These are phyloP conservation scores for Thamnophis sirtalis DNA, from an alignment of 2,113 vertebrate species.

Conservation along the genomic window DNA sequence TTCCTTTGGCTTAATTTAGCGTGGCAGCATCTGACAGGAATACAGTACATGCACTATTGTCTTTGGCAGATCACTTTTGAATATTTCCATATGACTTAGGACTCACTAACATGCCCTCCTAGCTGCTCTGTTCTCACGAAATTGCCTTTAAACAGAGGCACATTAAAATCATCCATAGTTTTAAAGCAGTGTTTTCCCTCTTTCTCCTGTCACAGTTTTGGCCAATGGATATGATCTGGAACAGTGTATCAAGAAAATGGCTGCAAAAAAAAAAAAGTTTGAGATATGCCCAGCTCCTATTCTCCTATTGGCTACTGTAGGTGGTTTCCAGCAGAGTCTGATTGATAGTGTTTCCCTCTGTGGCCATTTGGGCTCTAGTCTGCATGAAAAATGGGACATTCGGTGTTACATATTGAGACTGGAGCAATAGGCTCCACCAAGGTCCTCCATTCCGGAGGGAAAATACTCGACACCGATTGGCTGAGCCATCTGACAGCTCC, in stretches of 20 bases:
- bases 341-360: neutral
- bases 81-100: neutral
- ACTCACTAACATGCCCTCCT: neutral
- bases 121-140: neutral
- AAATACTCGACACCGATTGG: too few relatives aligned
- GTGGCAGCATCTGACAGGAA: accelerated
- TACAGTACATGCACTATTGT: neutral
- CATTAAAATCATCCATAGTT: neutral
- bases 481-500: too few relatives aligned
- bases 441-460: too few relatives aligned
- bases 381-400: neutral
- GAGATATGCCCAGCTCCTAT: neutral
- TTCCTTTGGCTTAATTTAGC: neutral
- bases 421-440: too few relatives aligned
- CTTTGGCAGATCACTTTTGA: neutral
- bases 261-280: neutral
- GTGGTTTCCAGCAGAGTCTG: neutral
- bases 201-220: neutral
- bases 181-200: neutral
- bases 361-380: neutral
- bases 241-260: neutral
- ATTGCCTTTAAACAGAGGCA: neutral
- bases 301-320: neutral
- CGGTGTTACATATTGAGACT: too few relatives aligned
- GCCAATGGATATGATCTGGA: neutral